Conservation (phyloP, 2,113 vertebrate genomes). For the Gymnobelideus leadbeateri region DNA sequence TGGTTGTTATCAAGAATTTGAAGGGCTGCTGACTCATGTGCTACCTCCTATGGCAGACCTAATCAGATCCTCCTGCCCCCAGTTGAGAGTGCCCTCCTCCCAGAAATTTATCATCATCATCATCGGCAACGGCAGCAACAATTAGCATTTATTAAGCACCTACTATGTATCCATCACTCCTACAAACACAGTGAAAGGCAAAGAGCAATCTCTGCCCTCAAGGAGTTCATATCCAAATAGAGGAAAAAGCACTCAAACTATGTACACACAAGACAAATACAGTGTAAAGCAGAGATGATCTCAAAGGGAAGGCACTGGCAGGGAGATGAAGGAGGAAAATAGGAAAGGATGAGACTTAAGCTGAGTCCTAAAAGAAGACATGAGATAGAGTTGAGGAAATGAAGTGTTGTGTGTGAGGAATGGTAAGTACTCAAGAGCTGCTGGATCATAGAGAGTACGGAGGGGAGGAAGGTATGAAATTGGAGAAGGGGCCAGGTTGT, state of each 20-base stretch:
- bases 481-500: background rate
- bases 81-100: background rate
- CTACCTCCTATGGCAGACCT: background rate
- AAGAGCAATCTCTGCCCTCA: background rate
- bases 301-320: background rate
- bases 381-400: background rate
- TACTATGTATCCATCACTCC: background rate
- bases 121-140: background rate
- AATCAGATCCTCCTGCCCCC: background rate
- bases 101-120: background rate
- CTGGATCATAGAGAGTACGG: background rate
- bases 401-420: background rate
- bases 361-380: background rate
- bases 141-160: background rate
- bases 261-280: background rate
- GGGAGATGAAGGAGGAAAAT: background rate
- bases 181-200: background rate
- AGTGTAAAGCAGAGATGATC: background rate
- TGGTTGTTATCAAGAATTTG: background rate
- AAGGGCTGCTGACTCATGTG: background rate
- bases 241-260: background rate
- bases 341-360: background rate
- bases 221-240: background rate
- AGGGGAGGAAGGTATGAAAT: background rate
- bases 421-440: background rate